Conservation (phyloP, 2,113 vertebrate species). For the Planiliza haematocheilus region DNA sequence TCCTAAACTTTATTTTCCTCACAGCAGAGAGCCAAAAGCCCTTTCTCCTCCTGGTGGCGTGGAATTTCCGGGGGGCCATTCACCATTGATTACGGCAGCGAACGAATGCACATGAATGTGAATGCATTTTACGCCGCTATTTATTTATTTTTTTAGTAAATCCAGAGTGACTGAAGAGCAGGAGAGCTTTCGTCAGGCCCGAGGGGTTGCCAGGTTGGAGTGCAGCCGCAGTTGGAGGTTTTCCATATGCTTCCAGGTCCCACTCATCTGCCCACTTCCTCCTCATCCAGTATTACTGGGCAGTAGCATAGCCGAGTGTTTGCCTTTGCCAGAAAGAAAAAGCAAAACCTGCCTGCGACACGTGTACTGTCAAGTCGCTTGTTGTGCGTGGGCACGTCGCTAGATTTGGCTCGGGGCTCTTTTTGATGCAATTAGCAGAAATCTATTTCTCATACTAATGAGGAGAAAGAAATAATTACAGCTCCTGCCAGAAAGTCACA, state of each 20-base stretch:
- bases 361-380: conserved; percentile 52
- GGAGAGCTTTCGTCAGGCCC: conserved; percentile 23
- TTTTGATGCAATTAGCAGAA: conserved; percentile 67
- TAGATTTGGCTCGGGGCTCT: conserved; percentile 45
- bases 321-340: conserved; percentile 21
- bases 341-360: conserved; percentile 26
- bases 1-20: conserved; percentile 29
- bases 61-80: conserved; percentile 4
- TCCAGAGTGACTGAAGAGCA: conserved; percentile 34
- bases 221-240: conserved; percentile 50
- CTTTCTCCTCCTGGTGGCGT: not conserved
- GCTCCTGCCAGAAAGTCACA: conserved; percentile 41
- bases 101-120: conserved; percentile 14
- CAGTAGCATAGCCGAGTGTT: not conserved
- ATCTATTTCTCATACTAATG: conserved; percentile 48
- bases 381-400: conserved; percentile 34
- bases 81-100: conserved; percentile 1
- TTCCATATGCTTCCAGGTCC: conserved; percentile 66
- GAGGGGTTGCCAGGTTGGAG: conserved; percentile 58
- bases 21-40: conserved; percentile 27
- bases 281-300: conserved; percentile 14
- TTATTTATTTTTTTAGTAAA: conserved; percentile 47
- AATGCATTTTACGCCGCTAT: conserved; percentile 26
- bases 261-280: conserved; percentile 53
- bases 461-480: conserved; percentile 46